Base-by-base conservation (phyloP, 37 sponge, comb jelly and placozoan species). In the Mnemiopsis leidyi region DNA sequence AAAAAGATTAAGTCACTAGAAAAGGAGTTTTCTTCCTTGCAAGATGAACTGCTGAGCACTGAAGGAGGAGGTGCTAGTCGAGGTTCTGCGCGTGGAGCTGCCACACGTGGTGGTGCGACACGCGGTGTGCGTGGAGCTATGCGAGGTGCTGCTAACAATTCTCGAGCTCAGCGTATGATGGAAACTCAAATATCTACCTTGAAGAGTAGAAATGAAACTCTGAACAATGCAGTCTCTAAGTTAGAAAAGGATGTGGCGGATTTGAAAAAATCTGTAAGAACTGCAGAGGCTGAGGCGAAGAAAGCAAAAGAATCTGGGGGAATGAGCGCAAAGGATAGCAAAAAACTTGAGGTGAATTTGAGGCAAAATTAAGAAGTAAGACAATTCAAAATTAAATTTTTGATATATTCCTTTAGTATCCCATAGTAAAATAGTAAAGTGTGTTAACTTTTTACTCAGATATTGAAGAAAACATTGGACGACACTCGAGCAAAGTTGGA, bases 141-240 rank as follows among this genome's bases (percentile, higher is more conserved):
- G 73, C 73, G 73, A 3, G 73, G 73, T 3, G 73, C 25, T 71
- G 73, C 73, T 23, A 23, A 3, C 25, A 71, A 71, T 18, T 3
- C 73, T 3, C 73, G 73, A 29, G 73, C 73, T 23, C 73, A 71
- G 26, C 73, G 73, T 3, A 25, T 71, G 2, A 7, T n/a, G 73
- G 73, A 71, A 71, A 71, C 73, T 23, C 73, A 71, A 30, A 71
- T 71, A 71, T 71, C 73, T 30, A 71, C 73, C 7, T 18, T 71
- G 73, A 71, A 71, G 73, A 71, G 73, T 18, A 71, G 26, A 71
- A 71, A 71, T 30, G 73, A 71, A 30, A 18, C 21, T 25, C 26
- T 71, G 23, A 29, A 25, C 29, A 71, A 18, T 3, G 26, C 3
- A 18, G 25, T 71, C 16, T 3, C 73, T 23, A 30, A 71, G 2